Evolutionary conservation across 2,113 vertebrate species (phyloP).

Genomic region (Miniopterus natalensis): DNA sequence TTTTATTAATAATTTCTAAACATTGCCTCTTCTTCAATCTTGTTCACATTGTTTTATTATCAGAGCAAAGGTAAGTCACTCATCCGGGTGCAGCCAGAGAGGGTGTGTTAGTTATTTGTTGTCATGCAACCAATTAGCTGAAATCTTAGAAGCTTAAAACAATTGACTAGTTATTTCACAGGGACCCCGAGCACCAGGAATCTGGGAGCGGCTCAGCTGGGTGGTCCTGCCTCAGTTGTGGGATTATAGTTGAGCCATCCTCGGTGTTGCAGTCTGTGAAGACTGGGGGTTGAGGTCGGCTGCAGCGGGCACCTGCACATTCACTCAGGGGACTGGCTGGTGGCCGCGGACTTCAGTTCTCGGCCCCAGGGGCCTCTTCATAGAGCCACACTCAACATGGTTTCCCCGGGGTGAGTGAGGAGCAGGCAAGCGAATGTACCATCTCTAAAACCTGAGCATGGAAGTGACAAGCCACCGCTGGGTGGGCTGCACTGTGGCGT

Average conservation of each 20-base stretch:
- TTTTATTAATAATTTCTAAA: slow-evolving; percentile 51
- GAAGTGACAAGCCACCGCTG: not conserved
- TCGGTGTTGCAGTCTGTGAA: not conserved
- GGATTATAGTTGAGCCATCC: not conserved
- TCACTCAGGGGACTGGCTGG: not conserved
- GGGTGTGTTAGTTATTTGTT: not conserved
- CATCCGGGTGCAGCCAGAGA: not conserved
- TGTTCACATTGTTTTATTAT: not conserved
- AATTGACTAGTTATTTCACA: not conserved
- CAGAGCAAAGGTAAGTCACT: not conserved
- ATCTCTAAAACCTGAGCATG: not conserved
- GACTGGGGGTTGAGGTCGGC: too few species aligned
- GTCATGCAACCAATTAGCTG: slow-evolving; percentile 3
- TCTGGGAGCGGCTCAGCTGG: not conserved
- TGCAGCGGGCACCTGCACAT: not conserved
- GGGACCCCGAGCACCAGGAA: not conserved
- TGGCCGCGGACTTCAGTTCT: not conserved
- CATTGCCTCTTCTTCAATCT: not conserved
- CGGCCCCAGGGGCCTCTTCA: not conserved
- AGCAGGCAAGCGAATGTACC: not conserved
- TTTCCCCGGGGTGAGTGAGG: not conserved
- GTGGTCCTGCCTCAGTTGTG: not conserved
- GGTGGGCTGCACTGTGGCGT: not conserved
- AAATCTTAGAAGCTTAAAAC: not conserved
- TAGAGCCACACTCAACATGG: not conserved